Conservation (phyloP, 2,888 invertebrate genomes). For the Xestia sexstrigata region DNA sequence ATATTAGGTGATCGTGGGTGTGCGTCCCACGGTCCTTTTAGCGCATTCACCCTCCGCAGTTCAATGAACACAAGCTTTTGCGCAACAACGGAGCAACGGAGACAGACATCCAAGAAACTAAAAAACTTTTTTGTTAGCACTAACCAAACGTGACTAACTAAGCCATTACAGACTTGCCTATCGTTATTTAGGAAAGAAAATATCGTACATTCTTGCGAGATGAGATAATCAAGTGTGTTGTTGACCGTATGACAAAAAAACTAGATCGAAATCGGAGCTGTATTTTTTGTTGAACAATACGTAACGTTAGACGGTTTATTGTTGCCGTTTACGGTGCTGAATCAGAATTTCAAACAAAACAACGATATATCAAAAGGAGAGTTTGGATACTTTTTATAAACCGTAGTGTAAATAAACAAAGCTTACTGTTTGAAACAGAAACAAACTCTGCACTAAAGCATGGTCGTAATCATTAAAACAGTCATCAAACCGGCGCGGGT, state of each 20-base stretch:
- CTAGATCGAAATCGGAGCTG: slow-evolving; percentile 68
- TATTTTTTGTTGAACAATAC: slow-evolving; percentile 63
- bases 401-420: slow-evolving; percentile 61
- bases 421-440: slow-evolving; percentile 64
- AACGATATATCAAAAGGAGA: slow-evolving; percentile 46
- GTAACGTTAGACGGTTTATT: slow-evolving; percentile 62
- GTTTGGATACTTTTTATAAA: slow-evolving; percentile 43
- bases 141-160: slow-evolving; percentile 46
- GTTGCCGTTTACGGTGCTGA: slow-evolving; percentile 29
- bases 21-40: slow-evolving; percentile 72
- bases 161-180: slow-evolving; percentile 41
- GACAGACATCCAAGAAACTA: slow-evolving; percentile 66
- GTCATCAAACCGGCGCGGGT: slow-evolving; percentile 75
- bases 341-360: slow-evolving; percentile 56
- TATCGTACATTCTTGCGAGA: slow-evolving; percentile 49
- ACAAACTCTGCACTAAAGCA: slow-evolving; percentile 66
- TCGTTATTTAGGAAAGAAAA: slow-evolving; percentile 55
- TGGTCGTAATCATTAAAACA: slow-evolving; percentile 75
- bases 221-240: slow-evolving; percentile 50
- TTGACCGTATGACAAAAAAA: slow-evolving; percentile 58
- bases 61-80: slow-evolving; percentile 76
- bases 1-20: slow-evolving; percentile 72
- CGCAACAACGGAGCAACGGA: slow-evolving; percentile 65
- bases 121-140: slow-evolving; percentile 54
- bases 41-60: slow-evolving; percentile 79